Percentiles rank a stretch among this genome's conserved stretches.
These are phyloP conservation scores for Falco berigora DNA, from an alignment of 2,797 vertebrate species.

Conservation along the genomic window DNA sequence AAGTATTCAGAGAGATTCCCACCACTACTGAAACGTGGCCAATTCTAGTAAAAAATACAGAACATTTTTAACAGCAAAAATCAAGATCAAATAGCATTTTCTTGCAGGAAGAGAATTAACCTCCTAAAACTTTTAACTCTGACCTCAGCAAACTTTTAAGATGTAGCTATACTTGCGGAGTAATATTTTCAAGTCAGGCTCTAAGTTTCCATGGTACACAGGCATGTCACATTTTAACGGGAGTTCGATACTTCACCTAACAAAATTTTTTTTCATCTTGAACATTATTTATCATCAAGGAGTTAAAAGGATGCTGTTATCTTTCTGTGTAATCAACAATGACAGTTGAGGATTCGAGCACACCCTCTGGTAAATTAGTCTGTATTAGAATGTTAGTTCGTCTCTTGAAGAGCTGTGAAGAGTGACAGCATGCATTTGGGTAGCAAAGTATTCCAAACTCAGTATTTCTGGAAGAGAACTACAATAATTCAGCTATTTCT, in stretches of 20 bases:
- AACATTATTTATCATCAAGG: not conserved
- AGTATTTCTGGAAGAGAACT: not conserved
- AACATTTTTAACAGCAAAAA: not conserved
- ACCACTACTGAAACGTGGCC: not conserved
- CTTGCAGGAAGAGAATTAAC: not conserved
- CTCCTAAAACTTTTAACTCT: not conserved
- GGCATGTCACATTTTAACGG: not conserved
- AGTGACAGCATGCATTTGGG: not conserved
- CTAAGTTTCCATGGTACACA: not conserved
- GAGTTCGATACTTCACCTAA: not conserved
- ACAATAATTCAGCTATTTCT: not conserved
- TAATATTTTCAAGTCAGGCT: not conserved
- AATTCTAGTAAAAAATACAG: not conserved
- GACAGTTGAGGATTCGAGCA: not conserved
- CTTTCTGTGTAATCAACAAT: not conserved
- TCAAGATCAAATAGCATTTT: not conserved
- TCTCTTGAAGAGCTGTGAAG: not conserved
- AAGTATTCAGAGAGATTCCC: not conserved
- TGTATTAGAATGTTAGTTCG: not conserved
- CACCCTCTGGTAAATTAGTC: not conserved
- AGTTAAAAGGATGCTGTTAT: not conserved
- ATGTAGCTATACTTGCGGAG: not conserved
- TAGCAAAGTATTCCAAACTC: not conserved
- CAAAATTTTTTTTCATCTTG: too few relatives aligned
- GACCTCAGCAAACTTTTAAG: not conserved